Base-by-base conservation (phyloP, 1,140 invertebrate genomes). In the Ceratosolen solmsi region DNA sequence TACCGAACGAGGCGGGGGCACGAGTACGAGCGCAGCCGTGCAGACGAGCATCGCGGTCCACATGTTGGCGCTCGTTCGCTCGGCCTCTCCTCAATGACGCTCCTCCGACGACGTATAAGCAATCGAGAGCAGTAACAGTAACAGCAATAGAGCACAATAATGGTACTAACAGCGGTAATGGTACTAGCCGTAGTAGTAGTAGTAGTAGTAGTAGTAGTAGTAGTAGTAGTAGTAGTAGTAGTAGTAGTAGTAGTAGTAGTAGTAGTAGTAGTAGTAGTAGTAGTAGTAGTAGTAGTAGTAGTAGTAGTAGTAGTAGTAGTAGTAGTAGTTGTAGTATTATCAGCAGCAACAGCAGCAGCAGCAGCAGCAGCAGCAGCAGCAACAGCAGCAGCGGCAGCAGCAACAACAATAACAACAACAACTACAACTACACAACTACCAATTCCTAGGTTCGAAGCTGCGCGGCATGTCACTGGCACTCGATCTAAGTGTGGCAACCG, bases 1-100 rank as follows among this genome's bases (percentile, higher is more conserved):
- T 90, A 91, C 90, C 84, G 85, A 80, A 77, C 87, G 88, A 73
- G 89, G 89, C 85, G 86, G 79, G 77, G 89, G 88, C 75, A 89
- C 82, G 70, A 90, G 86, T 88, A 56, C 30, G 0, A 75, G 51
- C 86, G 85, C 89, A 82, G 82, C 85, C 86, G 89, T 88, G 87
- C 88, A 91, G 82, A 90, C 84, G 77, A 75, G 70, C 38, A 71
- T 71, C 38, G 70, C 70, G 41, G 41, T 46, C 70, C 70, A 49
- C 70, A 71, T 54, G 71, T 36, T 54, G 71, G 33, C 49, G 25
- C 46, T 68, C 15, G 71, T 56, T 30, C 30, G 49, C 49, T 54
- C 30, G 46, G 33, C 13, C 70, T 49, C 27, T 33, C 63, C 20
- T 22, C 36, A 22, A 15, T 9, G n/a, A 36, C 41, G 7, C 56